A percentile compares a stretch with the other conserved stretches of the same genome.
Conservation (phyloP, 2,888 invertebrate genomes). For the Torymus auratus region DNA sequence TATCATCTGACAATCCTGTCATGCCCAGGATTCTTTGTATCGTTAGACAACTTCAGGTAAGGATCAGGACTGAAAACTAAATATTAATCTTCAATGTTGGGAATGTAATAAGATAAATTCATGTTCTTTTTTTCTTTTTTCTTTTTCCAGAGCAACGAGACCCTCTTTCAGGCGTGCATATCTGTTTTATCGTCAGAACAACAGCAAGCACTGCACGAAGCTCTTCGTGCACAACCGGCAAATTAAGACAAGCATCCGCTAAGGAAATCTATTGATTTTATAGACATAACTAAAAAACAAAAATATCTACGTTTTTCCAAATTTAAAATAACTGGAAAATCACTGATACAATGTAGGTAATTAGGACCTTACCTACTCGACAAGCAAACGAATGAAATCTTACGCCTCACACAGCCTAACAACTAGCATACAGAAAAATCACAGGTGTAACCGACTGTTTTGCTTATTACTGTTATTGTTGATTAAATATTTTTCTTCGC, state of each 20-base stretch:
- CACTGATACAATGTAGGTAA: constrained; percentile 63
- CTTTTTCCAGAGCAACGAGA: constrained; percentile 83
- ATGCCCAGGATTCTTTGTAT: constrained; percentile 90
- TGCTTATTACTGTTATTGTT: constrained; percentile 64
- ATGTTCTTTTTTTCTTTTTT: constrained; percentile 38
- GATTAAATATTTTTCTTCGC: constrained; percentile 63
- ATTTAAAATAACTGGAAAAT: constrained; percentile 59
- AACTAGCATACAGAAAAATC: constrained; percentile 60
- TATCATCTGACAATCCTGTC: constrained; percentile 85
- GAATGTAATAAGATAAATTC: constrained; percentile 1
- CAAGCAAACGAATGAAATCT: constrained; percentile 50
- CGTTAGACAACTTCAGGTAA: constrained; percentile 90
- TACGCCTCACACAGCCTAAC: constrained; percentile 64
- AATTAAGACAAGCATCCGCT: constrained; percentile 57
- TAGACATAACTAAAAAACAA: constrained; percentile 56
- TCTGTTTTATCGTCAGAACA: constrained; percentile 87
- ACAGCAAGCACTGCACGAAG: constrained; percentile 89
- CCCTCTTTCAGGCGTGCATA: constrained; percentile 89
- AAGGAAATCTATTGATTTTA: constrained; percentile 52
- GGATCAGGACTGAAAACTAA: constrained; percentile 46
- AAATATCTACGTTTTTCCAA: constrained; percentile 60
- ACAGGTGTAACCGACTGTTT: constrained; percentile 65
- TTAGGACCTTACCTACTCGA: constrained; percentile 60
- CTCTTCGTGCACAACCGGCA: constrained; percentile 78
- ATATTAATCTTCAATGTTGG: background rate